phyloP scores from a whole-genome alignment of 1,140 invertebrate genomes.

The Drosophila sulfurigaster region DNA sequence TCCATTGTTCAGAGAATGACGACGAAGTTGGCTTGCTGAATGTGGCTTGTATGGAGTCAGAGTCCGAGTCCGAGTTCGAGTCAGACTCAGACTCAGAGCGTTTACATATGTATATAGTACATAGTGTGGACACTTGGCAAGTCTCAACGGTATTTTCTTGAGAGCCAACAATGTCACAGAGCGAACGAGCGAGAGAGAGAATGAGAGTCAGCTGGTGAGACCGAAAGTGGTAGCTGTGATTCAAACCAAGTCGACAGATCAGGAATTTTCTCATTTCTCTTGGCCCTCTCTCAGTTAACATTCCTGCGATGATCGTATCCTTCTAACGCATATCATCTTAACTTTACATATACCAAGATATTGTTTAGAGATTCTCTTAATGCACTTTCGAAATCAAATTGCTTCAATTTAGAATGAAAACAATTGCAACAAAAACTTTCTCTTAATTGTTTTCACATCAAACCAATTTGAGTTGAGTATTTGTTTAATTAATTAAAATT shows the following conservation, averaged over 20 bases:
- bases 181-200: neutral
- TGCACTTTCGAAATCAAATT: too few relatives aligned
- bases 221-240: slow-evolving; percentile 3
- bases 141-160: slow-evolving; percentile 21
- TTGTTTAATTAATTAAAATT: too few relatives aligned
- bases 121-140: slow-evolving; percentile 16
- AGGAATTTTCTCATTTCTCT: slow-evolving; percentile 15
- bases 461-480: too few relatives aligned
- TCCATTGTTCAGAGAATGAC: slow-evolving; percentile 5
- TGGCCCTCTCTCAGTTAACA: neutral
- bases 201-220: slow-evolving; percentile 15
- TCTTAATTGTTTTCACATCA: too few relatives aligned
- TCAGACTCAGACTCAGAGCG: neutral
- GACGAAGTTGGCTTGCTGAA: slow-evolving; percentile 3
- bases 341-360: too few relatives aligned
- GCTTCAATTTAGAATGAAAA: too few relatives aligned
- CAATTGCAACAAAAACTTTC: too few relatives aligned
- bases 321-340: too few relatives aligned
- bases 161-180: neutral
- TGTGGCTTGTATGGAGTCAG: neutral
- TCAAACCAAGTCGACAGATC: slow-evolving; percentile 1
- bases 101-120: too few relatives aligned
- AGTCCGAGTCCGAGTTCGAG: neutral
- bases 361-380: too few relatives aligned
- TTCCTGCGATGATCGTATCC: too few relatives aligned